Evolutionary conservation across 2,113 vertebrate species (phyloP).

Genomic region (Orientallactaga bullata): DNA sequence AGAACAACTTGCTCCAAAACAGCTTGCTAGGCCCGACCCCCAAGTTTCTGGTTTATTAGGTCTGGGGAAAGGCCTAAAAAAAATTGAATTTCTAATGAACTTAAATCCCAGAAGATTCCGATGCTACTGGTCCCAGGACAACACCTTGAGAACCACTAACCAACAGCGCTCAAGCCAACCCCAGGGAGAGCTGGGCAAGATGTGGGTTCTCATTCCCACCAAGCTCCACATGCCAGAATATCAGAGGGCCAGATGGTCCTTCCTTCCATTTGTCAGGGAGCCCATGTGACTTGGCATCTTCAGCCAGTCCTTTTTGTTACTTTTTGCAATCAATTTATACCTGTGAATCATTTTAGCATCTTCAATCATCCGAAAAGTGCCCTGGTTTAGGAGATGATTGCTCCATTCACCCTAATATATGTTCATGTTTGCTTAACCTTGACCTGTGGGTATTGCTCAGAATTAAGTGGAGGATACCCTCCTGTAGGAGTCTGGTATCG

Average conservation of each 20-base stretch:
- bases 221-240: neutral
- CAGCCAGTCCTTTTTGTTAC: neutral
- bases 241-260: neutral
- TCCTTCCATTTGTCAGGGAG: neutral
- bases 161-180: neutral
- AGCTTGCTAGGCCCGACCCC: neutral
- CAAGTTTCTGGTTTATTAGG: conserved; percentile 6
- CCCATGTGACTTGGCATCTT: neutral
- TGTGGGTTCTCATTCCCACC: neutral
- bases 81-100: neutral
- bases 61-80: neutral
- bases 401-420: neutral
- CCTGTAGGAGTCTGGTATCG: neutral
- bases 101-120: neutral
- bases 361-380: neutral
- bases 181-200: neutral
- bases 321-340: neutral
- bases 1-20: neutral
- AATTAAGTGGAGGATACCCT: neutral
- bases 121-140: neutral
- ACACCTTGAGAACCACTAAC: neutral
- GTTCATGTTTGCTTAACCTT: neutral
- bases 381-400: neutral
- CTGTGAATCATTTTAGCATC: neutral
- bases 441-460: neutral